Base-by-base conservation (phyloP, 2,113 vertebrate genomes). In the Stigmatopora argus region DNA sequence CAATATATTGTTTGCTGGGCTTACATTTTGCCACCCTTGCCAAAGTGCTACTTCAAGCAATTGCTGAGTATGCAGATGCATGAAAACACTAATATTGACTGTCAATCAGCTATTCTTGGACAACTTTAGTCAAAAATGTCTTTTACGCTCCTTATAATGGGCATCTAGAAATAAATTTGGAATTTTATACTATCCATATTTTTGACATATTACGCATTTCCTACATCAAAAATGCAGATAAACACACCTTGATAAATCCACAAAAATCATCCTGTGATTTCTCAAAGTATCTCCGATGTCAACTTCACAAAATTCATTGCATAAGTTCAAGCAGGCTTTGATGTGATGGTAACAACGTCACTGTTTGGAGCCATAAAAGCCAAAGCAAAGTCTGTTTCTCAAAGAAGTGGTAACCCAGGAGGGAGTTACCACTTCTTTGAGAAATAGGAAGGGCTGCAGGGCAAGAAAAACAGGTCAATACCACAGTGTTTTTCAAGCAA, bases 401-500 rank as follows among this genome's bases (percentile, higher is more conserved):
- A 31, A 31, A 31, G 26, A 31, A 31, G 26, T 31, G 26, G 26
- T 31, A 31, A 31, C 26, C 26, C 26, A 31, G 26, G 26, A 31
- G 26, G 26, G 81, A 72, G 81, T 66, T 56, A 65, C 44, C 57
- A 72, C 48, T 71, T 81, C 71, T 81, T 81, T 78, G 76, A 82
- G 82, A 76, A 85, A 83, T 88, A 79, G 23, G 84, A 87, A 72
- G 67, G 63, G 80, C 85, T 78, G 61, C 67, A 63, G 72, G 83
- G 82, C 69, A 81, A 73, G 77, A 87, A 87, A 85, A 90, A 83
- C 73, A 76, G 88, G 86, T 89, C 88, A 91, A 90, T 90, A 88
- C 80, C 74, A 73, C 71, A 69, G 77, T 76, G 75, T 80, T 86
- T 88, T 84, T 86, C 80, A 84, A 79, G 77, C 78, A 73, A 70